Percentiles rank a stretch among this genome's conserved stretches.
These are phyloP conservation scores for Cantharis lateralis DNA, from an alignment of 2,888 invertebrate genomes.

Conservation along the genomic window DNA sequence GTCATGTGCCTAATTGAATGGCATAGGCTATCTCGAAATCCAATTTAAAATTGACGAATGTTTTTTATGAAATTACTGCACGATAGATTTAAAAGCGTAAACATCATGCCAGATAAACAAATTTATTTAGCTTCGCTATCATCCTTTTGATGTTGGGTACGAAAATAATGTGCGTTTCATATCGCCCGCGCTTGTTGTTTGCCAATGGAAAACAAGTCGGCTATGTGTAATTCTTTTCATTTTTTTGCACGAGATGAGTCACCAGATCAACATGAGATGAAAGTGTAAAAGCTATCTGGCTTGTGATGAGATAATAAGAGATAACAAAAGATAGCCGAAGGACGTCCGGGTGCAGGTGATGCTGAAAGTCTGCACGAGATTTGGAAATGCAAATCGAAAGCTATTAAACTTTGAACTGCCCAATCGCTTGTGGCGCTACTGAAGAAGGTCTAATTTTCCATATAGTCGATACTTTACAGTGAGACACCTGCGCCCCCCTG, in stretches of 20 bases:
- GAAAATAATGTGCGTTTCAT: neutral
- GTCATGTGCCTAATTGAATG: neutral
- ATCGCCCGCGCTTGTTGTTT: neutral
- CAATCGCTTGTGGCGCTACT: no score
- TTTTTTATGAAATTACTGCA: neutral
- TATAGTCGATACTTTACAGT: no score
- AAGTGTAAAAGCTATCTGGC: neutral
- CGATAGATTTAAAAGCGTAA: neutral
- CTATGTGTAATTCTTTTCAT: neutral
- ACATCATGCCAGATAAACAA: neutral
- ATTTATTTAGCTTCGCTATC: neutral
- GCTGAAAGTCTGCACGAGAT: neutral
- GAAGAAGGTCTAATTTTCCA: no score
- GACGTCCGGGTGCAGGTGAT: neutral
- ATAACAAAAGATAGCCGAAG: neutral
- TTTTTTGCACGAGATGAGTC: neutral
- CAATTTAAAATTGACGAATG: neutral
- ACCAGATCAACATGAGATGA: neutral
- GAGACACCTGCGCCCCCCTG: no score
- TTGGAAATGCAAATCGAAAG: neutral
- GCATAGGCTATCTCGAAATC: neutral
- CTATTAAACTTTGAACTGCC: no score
- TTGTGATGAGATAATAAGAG: neutral
- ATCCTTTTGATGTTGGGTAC: neutral
- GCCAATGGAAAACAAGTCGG: neutral